These are phyloP conservation scores for Copidosoma floridanum DNA, from an alignment of 1,140 invertebrate species.

Conservation along the genomic window DNA sequence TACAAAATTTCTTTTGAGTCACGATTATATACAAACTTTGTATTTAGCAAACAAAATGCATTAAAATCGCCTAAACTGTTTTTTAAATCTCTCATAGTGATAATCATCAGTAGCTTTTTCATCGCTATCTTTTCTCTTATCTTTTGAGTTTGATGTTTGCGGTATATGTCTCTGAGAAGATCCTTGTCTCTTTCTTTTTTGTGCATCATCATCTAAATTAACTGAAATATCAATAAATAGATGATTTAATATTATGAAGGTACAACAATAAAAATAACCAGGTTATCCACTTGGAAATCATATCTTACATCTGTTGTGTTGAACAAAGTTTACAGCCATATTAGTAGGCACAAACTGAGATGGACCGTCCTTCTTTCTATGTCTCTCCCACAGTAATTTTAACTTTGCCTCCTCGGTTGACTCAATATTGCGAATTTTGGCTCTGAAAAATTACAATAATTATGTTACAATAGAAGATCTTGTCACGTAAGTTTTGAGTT, in stretches of 20 bases:
- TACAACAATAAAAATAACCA: slow-evolving; percentile 3
- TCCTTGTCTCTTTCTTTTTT: slow-evolving; percentile 60
- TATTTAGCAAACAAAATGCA: too few species aligned
- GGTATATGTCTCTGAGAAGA: slow-evolving; percentile 47
- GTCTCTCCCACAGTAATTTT: slow-evolving; percentile 81
- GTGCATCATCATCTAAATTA: slow-evolving; percentile 74
- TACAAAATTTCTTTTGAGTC: too few species aligned
- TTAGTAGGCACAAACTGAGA: slow-evolving; percentile 97
- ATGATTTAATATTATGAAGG: background rate
- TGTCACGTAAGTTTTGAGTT: too few species aligned
- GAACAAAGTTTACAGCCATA: slow-evolving; percentile 97
- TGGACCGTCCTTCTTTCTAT: slow-evolving; percentile 90
- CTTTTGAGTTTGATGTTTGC: slow-evolving; percentile 56
- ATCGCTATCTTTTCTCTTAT: slow-evolving; percentile 68
- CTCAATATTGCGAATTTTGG: slow-evolving; percentile 97
- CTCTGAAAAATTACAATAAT: slow-evolving; percentile 57
- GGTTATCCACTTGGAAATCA: too few species aligned
- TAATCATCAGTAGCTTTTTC: slow-evolving; percentile 96
- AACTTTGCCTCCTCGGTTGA: slow-evolving; percentile 97
- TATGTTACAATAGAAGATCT: background rate
- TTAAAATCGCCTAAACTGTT: slow-evolving; percentile 90
- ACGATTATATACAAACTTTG: too few species aligned
- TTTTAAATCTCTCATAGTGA: slow-evolving; percentile 95
- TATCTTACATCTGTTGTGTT: slow-evolving; percentile 86
- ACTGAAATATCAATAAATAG: slow-evolving; percentile 59